A percentile compares a stretch with the other conserved stretches of the same genome.
These are phyloP conservation scores for Megalopta genalis DNA, from an alignment of 1,140 invertebrate species.

Conservation along the genomic window DNA sequence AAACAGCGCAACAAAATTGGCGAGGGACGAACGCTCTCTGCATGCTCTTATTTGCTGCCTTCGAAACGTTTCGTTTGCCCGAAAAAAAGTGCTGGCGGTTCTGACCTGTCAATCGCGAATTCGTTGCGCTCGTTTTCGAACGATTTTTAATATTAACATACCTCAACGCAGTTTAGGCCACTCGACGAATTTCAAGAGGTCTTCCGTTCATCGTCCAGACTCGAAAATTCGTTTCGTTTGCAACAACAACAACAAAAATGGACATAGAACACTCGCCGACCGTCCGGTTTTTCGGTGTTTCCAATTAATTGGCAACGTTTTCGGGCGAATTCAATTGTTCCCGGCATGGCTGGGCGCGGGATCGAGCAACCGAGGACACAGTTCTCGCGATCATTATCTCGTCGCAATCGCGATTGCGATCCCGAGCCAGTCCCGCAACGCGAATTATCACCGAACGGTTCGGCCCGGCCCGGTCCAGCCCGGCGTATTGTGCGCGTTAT, in stretches of 20 bases:
- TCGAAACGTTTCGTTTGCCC: neutral
- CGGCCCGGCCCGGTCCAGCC: too few relatives aligned
- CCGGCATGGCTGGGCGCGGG: too few relatives aligned
- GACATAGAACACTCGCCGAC: neutral
- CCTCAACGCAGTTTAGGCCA: too few relatives aligned
- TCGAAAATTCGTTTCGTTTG: neutral
- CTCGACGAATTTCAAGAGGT: too few relatives aligned
- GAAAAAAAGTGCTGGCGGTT: neutral
- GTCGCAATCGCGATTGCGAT: too few relatives aligned
- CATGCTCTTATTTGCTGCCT: neutral
- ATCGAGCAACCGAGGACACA: too few relatives aligned
- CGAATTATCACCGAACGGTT: too few relatives aligned
- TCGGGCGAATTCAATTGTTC: slow-evolving; percentile 35
- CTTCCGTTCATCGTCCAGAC: neutral
- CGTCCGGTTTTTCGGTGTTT: slow-evolving; percentile 10
- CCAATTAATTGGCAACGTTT: slow-evolving; percentile 33
- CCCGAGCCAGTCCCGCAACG: too few relatives aligned
- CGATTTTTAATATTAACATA: too few relatives aligned
- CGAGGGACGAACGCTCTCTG: neutral
- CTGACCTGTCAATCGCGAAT: neutral
- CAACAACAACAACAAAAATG: too few relatives aligned
- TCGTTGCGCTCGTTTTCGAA: neutral
- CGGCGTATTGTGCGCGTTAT: neutral
- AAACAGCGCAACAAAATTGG: neutral
- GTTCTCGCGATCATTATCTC: slow-evolving; percentile 13